phyloP scores from a whole-genome alignment of 2,797 vertebrate genomes.

The Thamnophis elegans region DNA sequence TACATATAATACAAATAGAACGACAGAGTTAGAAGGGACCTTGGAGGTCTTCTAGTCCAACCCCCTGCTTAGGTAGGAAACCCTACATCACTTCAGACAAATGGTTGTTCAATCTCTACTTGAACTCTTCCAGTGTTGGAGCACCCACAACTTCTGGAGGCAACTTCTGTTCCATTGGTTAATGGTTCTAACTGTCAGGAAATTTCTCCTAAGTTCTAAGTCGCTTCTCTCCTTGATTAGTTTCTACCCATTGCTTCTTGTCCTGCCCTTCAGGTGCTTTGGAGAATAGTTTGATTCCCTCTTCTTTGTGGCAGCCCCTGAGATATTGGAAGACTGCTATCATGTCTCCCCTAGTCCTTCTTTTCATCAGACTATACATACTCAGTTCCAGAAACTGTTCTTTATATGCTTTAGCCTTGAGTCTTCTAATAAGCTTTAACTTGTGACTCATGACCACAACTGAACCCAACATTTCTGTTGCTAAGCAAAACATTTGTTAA shows the following conservation, averaged over 20 bases:
- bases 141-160: too few relatives aligned
- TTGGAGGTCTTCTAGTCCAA: too few relatives aligned
- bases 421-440: background rate
- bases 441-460: background rate
- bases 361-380: background rate
- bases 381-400: background rate
- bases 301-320: background rate
- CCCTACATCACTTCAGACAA: too few relatives aligned
- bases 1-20: background rate
- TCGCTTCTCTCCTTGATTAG: background rate
- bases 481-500: background rate
- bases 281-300: background rate
- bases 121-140: too few relatives aligned
- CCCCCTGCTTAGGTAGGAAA: too few relatives aligned
- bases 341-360: background rate
- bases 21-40: too few relatives aligned
- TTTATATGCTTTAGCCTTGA: background rate
- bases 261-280: background rate
- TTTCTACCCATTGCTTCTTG: background rate
- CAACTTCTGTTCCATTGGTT: background rate
- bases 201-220: background rate
- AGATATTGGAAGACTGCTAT: background rate
- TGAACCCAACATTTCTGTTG: background rate
- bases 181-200: background rate
- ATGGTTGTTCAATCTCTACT: too few relatives aligned